Evolutionary conservation across 2,888 invertebrate genomes (phyloP), one percentile per base, ranked within the genome.

Genomic region (Pseudococcus viburni): DNA sequence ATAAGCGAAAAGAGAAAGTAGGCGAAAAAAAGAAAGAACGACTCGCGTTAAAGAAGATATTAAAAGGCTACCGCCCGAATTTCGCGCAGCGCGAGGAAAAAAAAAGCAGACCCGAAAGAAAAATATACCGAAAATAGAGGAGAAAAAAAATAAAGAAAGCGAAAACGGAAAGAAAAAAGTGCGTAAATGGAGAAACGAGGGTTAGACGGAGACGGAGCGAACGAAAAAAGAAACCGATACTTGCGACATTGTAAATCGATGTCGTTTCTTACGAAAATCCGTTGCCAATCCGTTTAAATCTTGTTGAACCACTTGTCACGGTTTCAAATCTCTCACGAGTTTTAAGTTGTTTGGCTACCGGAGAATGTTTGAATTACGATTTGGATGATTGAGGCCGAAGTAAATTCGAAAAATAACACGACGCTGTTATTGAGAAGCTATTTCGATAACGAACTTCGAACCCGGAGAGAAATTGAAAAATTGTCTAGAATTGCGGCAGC

Each of bases 341-440:
- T 83, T 83, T 83, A 83, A 83, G 80, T 83, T 46, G 80, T 83
- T 83, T 46, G 80, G 80, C 80, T 83, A 83, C 80, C 80, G 19
- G 80, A 42, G 80, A 46, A 83, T 83, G 80, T 83, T 83, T 83
- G 80, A 83, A 83, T 83, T 83, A 83, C 80, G 80, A 83, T 83
- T 83, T 83, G 80, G 80, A 83, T 83, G 80, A 83, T 83, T 83
- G 80, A 83, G 80, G 80, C 80, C 80, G 80, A 46, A 83, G 80
- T 83, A 83, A 83, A 83, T 83, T 83, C 80, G 80, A 83, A 42
- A 83, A 83, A 83, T 83, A 83, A 83, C 80, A 19, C 46, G 11
- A 46, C 46, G 2, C 26, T 46, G 80, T 83, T 83, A 83, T 83
- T 83, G 80, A 83, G 80, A 83, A 46, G 80, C 80, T 33, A 83